Conservation (phyloP, 2,797 vertebrate genomes). For the Champsocephalus esox region DNA sequence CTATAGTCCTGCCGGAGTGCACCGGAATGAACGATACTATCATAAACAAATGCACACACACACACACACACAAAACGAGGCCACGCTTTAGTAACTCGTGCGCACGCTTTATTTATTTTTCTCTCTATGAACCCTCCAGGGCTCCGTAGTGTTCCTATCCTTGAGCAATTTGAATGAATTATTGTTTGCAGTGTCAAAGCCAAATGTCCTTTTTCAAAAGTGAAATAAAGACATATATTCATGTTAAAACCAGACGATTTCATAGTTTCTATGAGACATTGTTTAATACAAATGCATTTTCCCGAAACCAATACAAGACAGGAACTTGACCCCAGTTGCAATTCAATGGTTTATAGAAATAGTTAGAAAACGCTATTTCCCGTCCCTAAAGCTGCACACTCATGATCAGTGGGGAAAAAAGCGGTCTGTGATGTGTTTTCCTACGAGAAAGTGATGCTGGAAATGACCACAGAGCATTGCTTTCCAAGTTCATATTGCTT, state of each 20-base stretch:
- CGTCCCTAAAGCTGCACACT: not conserved
- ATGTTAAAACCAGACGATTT: not conserved
- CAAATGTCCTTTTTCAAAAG: not conserved
- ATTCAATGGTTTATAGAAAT: not conserved
- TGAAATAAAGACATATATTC: slow-evolving; percentile 3
- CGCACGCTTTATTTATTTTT: no score
- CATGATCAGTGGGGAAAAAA: no score
- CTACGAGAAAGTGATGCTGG: no score
- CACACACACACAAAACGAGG: no score
- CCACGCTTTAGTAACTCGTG: no score
- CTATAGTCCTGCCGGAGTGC: no score
- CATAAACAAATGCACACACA: no score
- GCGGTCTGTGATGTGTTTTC: no score
- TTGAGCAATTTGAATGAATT: slow-evolving; percentile 29
- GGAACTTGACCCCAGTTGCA: not conserved
- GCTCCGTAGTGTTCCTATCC: slow-evolving; percentile 8
- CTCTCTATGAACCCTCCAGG: no score
- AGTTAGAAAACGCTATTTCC: not conserved
- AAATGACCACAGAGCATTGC: no score
- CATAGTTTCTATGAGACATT: not conserved
- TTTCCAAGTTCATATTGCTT: no score
- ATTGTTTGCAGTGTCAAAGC: slow-evolving; percentile 25
- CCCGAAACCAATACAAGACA: not conserved
- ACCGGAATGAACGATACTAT: no score
- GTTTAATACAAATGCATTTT: slow-evolving; percentile 3